Percentiles rank a stretch among this genome's conserved stretches.
Evolutionary conservation across 1,140 invertebrate genomes (phyloP).

Genomic region (Pissodes strobi): DNA sequence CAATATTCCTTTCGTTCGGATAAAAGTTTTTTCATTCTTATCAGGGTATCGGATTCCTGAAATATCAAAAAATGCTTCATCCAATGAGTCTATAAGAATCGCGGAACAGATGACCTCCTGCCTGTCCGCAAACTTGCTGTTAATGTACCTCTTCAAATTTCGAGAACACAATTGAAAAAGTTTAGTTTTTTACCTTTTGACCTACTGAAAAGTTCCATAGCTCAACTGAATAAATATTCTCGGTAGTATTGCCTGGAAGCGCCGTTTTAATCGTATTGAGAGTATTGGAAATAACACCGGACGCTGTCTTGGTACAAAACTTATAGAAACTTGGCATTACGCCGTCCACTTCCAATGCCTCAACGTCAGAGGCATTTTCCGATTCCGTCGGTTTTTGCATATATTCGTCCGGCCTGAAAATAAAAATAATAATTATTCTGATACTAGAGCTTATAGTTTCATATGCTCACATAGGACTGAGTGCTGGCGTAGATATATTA

Average conservation of each 20-base stretch:
- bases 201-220: slow-evolving; percentile 42
- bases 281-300: slow-evolving; percentile 53
- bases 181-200: too few relatives aligned
- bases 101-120: too few relatives aligned
- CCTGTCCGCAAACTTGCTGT: too few relatives aligned
- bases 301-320: slow-evolving; percentile 52
- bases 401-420: slow-evolving; percentile 44
- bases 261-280: slow-evolving; percentile 54
- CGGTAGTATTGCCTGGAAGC: slow-evolving; percentile 45
- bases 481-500: slow-evolving; percentile 49
- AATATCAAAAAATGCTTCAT: too few relatives aligned
- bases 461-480: slow-evolving; percentile 51
- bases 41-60: slow-evolving; percentile 33
- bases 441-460: background rate
- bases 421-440: background rate
- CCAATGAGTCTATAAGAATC: too few relatives aligned
- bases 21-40: slow-evolving; percentile 47
- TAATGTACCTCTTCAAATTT: too few relatives aligned
- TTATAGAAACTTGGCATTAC: slow-evolving; percentile 53
- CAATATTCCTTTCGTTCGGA: slow-evolving; percentile 52
- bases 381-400: slow-evolving; percentile 33
- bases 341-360: slow-evolving; percentile 44
- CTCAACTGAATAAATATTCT: slow-evolving; percentile 33
- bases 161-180: too few relatives aligned
- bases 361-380: slow-evolving; percentile 26